Evolutionary conservation across 1,140 invertebrate genomes (phyloP).

Genomic region (Himalopsyche phryganea): DNA sequence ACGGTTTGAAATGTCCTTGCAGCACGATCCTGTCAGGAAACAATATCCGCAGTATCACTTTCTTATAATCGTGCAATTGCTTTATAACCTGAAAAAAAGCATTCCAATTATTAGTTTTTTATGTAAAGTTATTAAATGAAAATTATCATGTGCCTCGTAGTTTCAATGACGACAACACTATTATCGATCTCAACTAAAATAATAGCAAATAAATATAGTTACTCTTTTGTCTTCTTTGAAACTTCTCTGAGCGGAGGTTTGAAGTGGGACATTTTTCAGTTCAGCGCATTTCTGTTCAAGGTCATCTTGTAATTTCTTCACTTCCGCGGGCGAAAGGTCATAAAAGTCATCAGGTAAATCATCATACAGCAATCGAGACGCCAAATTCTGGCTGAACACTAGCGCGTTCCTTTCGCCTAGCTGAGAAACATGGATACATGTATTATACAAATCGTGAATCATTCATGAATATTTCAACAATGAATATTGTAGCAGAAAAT

Average conservation of each 20-base stretch:
- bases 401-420: conserved; percentile 52
- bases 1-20: conserved; percentile 59
- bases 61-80: conserved; percentile 51
- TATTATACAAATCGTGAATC: no score
- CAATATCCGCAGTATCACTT: conserved; percentile 57
- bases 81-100: conserved; percentile 33
- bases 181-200: no score
- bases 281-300: conserved; percentile 48
- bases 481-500: no score
- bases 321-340: conserved; percentile 59
- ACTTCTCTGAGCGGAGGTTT: conserved; percentile 50
- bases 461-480: no score
- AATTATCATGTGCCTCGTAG: no score
- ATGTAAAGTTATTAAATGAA: no score
- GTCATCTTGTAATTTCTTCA: conserved; percentile 52
- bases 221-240: conserved; percentile 43
- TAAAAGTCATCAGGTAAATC: conserved; percentile 62
- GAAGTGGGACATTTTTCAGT: conserved; percentile 52
- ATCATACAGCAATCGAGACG: conserved; percentile 39
- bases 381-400: conserved; percentile 49
- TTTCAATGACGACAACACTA: no score
- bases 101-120: no score
- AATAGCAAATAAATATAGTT: not conserved
- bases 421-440: no score
- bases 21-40: conserved; percentile 62